Evolutionary conservation across 2,888 invertebrate species (phyloP).

Genomic region (Lasioglossum vierecki): DNA sequence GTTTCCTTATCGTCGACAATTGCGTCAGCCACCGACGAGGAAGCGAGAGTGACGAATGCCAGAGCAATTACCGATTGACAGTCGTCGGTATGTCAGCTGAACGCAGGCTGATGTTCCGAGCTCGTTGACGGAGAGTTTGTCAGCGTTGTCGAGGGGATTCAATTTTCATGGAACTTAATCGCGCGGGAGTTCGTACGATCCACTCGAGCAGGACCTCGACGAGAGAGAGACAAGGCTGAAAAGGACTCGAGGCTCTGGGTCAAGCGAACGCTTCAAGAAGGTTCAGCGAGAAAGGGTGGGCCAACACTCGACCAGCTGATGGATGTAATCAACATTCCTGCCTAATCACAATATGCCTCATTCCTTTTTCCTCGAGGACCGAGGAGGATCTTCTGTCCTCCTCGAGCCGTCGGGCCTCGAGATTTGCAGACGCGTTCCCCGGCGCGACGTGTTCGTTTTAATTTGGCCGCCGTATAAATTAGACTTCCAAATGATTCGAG

Average conservation of each 20-base stretch:
- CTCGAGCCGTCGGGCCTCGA: slow-evolving; percentile 53
- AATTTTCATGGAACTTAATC: slow-evolving; percentile 15
- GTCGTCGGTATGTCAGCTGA: slow-evolving; percentile 57
- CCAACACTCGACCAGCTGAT: slow-evolving; percentile 79
- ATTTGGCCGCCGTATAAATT: slow-evolving; percentile 80
- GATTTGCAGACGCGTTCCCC: slow-evolving; percentile 65
- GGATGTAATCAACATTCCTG: slow-evolving; percentile 84
- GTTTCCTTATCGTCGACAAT: background rate
- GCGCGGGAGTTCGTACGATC: background rate
- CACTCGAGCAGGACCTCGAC: background rate
- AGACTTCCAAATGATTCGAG: slow-evolving; percentile 79
- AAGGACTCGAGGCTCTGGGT: slow-evolving; percentile 62
- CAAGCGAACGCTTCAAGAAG: slow-evolving; percentile 71
- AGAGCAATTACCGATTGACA: slow-evolving; percentile 77
- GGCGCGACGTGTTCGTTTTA: slow-evolving; percentile 75
- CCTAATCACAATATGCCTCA: slow-evolving; percentile 80
- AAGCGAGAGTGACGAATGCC: slow-evolving; percentile 71
- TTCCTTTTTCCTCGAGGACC: slow-evolving; percentile 64
- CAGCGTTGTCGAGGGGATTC: background rate
- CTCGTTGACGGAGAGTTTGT: background rate
- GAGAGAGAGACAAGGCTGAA: slow-evolving; percentile 23
- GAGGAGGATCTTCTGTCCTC: slow-evolving; percentile 56
- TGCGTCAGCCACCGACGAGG: background rate
- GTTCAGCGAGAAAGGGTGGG: slow-evolving; percentile 66
- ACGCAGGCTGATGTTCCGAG: background rate